Base-by-base conservation (phyloP, 2,113 vertebrate species). In the Calyptommatus sinebrachiatus region DNA sequence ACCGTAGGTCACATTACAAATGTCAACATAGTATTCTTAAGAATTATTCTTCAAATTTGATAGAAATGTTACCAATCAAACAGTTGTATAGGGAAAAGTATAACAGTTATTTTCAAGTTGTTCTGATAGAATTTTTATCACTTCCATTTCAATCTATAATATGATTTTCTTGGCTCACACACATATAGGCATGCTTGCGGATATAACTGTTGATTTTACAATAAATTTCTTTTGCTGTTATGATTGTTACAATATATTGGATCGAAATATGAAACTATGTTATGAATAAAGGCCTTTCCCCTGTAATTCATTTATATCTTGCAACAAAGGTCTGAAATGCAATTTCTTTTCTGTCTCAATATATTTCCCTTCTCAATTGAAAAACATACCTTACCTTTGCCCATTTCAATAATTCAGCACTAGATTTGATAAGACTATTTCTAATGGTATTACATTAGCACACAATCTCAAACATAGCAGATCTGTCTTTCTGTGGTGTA, bases 241-340 rank as follows among this genome's bases (percentile, higher is more conserved):
- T 88, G 77, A 90, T 82, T 89, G 86, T 84, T 82, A 57, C 76
- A 85, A 71, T 50, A 41, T 71, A 68, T 72, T 83, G 76, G 92
- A 87, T 78, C 35, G 76, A 93, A 91, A 84, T 29, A 84, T 70
- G 29, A 89, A 28, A 78, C 66, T 71, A 80, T 78, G 76, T 83
- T 80, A 85, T 24, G 80, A 90, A 87, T 83, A 63, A 2, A 74
- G 73, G 31, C 28, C 71, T 26, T 85, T 87, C 83, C 83, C 71
- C 21, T 84, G 71, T 85, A 86, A 79, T 88, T 88, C 67, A 88
- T 86, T 90, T 93, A 7, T 80, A 88, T 85, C 69, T 91, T 87
- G 73, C 92, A 93, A 92, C 66, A 91, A 92, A 86, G 57, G 81
- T 75, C 81, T 89, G 50, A 80, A 92, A 91, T 91, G 84, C 50